A percentile compares a stretch with the other conserved stretches of the same genome.
phyloP scores from a whole-genome alignment of 2,113 vertebrate genomes.

The Grus americana region DNA sequence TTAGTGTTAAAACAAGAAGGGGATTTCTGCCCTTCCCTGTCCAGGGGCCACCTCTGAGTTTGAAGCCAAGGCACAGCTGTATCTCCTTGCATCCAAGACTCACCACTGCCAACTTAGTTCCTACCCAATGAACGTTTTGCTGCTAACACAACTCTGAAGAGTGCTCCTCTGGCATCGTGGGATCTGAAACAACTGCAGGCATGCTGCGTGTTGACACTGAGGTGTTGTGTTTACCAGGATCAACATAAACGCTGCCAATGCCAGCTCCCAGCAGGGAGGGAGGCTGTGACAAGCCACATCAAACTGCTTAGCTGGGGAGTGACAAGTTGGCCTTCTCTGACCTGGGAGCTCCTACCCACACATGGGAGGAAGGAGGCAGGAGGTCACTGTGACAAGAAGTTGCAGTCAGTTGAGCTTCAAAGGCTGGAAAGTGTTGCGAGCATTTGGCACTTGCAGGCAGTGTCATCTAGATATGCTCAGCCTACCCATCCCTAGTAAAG shows the following conservation, averaged over 20 bases:
- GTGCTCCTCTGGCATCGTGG: not conserved
- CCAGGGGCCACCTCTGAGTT: not conserved
- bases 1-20: not conserved
- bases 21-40: not conserved
- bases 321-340: not conserved
- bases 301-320: not conserved
- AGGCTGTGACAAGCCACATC: not conserved
- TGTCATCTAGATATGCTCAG: not conserved
- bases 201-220: not conserved
- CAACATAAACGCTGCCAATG: not conserved
- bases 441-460: not conserved
- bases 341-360: not conserved
- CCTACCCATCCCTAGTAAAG: not conserved
- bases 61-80: not conserved
- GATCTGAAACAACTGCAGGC: not conserved
- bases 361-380: not conserved
- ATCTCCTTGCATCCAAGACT: not conserved
- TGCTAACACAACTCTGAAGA: not conserved
- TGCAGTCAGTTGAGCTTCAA: not conserved
- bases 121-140: not conserved
- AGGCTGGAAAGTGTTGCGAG: not conserved
- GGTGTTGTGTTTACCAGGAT: not conserved
- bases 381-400: constrained; percentile 5
- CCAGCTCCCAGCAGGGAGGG: not conserved
- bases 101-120: not conserved